phyloP scores from a whole-genome alignment of 2,113 vertebrate genomes.

The Syngnathoides biaculeatus region DNA sequence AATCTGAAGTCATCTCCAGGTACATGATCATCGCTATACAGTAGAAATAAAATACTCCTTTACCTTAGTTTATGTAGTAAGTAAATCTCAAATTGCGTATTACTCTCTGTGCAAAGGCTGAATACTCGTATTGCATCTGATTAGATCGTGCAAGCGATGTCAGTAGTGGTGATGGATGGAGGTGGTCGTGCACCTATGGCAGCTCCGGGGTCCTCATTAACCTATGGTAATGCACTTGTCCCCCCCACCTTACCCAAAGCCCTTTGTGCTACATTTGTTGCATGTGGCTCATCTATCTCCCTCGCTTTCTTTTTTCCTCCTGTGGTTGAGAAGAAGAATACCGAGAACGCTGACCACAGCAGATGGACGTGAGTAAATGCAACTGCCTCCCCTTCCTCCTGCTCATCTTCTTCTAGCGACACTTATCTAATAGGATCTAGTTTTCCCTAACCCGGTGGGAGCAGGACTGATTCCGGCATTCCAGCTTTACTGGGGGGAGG shows the following conservation, averaged over 20 bases:
- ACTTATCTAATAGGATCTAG: conserved; percentile 43
- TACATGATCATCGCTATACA: too few relatives aligned
- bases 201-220: conserved; percentile 64
- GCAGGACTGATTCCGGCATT: conserved; percentile 26
- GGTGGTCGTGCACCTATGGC: conserved; percentile 32
- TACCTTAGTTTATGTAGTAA: neutral
- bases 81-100: neutral
- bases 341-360: conserved; percentile 41
- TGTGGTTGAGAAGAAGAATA: conserved; percentile 15
- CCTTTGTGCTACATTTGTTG: conserved; percentile 46
- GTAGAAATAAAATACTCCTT: neutral
- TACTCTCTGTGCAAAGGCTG: too few relatives aligned
- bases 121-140: neutral
- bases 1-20: too few relatives aligned
- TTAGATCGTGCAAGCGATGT: neutral
- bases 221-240: conserved; percentile 70
- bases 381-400: neutral
- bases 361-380: conserved; percentile 36
- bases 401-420: conserved; percentile 9
- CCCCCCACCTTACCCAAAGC: conserved; percentile 34
- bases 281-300: conserved; percentile 8
- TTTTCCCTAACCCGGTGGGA: conserved; percentile 29
- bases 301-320: neutral
- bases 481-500: neutral
- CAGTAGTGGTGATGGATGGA: conserved; percentile 49